Percentiles rank a stretch among this genome's conserved stretches.
Evolutionary conservation across 2,113 vertebrate genomes (phyloP).

Genomic region (Pluvianellus socialis): DNA sequence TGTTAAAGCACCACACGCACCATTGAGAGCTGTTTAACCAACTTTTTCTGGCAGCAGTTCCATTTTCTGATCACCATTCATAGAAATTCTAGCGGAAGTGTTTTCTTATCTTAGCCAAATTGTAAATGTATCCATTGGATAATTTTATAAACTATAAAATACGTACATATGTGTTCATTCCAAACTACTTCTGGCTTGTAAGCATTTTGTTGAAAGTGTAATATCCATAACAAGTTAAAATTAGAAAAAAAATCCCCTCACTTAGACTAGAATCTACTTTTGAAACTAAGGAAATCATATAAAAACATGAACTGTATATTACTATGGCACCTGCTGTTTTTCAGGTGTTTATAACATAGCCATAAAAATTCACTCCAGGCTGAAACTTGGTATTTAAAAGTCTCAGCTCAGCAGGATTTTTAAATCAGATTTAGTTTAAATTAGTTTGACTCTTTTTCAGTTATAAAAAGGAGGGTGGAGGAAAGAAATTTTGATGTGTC

Average conservation of each 20-base stretch:
- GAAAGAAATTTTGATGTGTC: conserved; percentile 39
- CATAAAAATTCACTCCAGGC: conserved; percentile 61
- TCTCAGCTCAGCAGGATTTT: conserved; percentile 53
- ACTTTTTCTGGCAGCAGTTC: not conserved
- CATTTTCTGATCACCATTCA: not conserved
- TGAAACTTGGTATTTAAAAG: conserved; percentile 64
- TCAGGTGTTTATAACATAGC: conserved; percentile 68
- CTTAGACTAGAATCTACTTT: conserved; percentile 13
- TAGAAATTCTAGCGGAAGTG: not conserved
- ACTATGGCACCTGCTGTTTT: conserved; percentile 50
- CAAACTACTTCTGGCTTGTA: conserved; percentile 37
- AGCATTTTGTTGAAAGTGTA: conserved; percentile 9
- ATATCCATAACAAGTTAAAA: conserved; percentile 32
- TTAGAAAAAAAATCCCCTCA: not conserved
- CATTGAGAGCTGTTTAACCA: not conserved
- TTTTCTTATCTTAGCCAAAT: conserved; percentile 21
- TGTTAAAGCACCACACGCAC: not conserved
- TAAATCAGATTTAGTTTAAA: conserved; percentile 54
- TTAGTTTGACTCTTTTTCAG: conserved; percentile 44
- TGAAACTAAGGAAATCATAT: conserved; percentile 38
- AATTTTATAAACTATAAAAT: conserved; percentile 43
- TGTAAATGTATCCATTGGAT: not conserved
- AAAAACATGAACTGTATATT: conserved; percentile 21
- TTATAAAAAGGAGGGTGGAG: conserved; percentile 27
- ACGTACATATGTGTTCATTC: not conserved